phyloP scores from a whole-genome alignment of 1,140 invertebrate genomes.

The Drosophila sproati region DNA sequence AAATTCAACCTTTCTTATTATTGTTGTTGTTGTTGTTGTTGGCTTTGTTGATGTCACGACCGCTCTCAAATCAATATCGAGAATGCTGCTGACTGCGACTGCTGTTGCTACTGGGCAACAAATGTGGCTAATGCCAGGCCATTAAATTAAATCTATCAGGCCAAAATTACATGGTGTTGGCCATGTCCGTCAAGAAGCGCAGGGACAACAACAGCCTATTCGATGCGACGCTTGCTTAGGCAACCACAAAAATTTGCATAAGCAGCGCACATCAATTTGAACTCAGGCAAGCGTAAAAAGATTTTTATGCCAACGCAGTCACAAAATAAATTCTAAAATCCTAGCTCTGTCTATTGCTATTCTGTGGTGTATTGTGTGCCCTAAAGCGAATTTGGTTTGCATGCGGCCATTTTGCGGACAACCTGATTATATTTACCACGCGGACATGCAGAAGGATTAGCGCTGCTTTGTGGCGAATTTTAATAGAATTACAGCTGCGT shows the following conservation, averaged over 20 bases:
- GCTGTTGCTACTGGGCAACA: slow-evolving; percentile 54
- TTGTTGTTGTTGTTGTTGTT: slow-evolving; percentile 3
- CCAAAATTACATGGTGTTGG: slow-evolving; percentile 66
- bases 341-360: not conserved
- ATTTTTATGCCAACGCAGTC: slow-evolving; percentile 75
- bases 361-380: not conserved
- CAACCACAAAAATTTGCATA: slow-evolving; percentile 75
- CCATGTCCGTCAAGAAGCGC: slow-evolving; percentile 15
- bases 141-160: slow-evolving; percentile 75
- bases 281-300: slow-evolving; percentile 74
- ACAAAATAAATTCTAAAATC: slow-evolving; percentile 42
- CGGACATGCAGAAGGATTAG: slow-evolving; percentile 63
- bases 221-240: slow-evolving; percentile 67
- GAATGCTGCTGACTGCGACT: slow-evolving; percentile 19
- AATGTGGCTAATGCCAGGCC: slow-evolving; percentile 73
- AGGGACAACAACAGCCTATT: slow-evolving; percentile 44
- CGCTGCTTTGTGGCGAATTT: slow-evolving; percentile 67
- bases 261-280: slow-evolving; percentile 75
- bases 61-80: slow-evolving; percentile 52
- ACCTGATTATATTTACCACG: slow-evolving; percentile 55
- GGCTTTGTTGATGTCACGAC: not conserved
- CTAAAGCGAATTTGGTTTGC: slow-evolving; percentile 17
- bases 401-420: slow-evolving; percentile 50
- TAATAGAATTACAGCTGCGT: slow-evolving; percentile 73
- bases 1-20: not conserved